Conservation (phyloP, 2,888 invertebrate genomes). For the Chromoteleia sp. region DNA sequence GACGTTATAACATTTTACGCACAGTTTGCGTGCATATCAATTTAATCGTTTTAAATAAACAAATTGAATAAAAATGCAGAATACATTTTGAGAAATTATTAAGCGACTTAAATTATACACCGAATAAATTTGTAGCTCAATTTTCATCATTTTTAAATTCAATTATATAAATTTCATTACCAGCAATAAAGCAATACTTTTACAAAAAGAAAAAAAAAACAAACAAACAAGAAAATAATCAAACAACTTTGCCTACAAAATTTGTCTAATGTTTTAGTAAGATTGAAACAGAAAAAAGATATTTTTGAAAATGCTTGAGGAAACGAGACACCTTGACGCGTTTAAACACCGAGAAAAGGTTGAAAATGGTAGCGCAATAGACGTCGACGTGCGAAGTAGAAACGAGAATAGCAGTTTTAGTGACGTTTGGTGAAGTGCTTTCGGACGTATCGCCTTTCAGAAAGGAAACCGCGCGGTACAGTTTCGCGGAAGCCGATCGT, state of each 20-base stretch:
- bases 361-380: conserved; percentile 27
- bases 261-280: background rate
- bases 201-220: background rate
- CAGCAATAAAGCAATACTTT: too few relatives aligned
- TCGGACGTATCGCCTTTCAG: conserved; percentile 59
- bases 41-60: too few relatives aligned
- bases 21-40: too few relatives aligned
- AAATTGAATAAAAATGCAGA: background rate
- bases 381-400: conserved; percentile 14
- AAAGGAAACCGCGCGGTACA: conserved; percentile 57
- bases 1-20: background rate
- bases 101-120: too few relatives aligned
- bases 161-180: too few relatives aligned
- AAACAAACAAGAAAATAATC: background rate
- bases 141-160: too few relatives aligned
- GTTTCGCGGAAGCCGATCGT: conserved; percentile 67
- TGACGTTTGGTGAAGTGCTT: conserved; percentile 35
- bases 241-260: too few relatives aligned
- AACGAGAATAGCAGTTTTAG: conserved; percentile 34
- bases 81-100: too few relatives aligned
- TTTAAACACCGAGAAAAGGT: conserved; percentile 5
- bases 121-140: too few relatives aligned
- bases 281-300: background rate
- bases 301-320: conserved; percentile 10
- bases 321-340: background rate